Evolutionary conservation across 2,888 invertebrate genomes (phyloP), one percentile per base, ranked within the genome.

Genomic region (Megamerina dolium): DNA sequence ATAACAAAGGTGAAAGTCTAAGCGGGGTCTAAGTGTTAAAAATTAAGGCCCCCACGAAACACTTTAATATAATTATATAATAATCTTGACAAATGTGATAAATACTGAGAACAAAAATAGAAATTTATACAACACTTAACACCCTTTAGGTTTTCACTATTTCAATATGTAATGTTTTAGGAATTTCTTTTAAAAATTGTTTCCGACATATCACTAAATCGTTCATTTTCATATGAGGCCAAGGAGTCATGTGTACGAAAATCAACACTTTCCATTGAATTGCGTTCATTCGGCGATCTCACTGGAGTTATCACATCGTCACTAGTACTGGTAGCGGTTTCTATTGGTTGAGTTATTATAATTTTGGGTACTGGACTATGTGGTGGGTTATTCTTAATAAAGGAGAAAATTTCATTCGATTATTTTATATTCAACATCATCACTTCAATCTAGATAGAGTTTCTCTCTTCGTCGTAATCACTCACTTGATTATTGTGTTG

Each of bases 151-250:
- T n/a, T n/a, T n/a, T n/a, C n/a, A n/a, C n/a, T n/a, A n/a, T n/a
- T n/a, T n/a, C n/a, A n/a, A n/a, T n/a, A n/a, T n/a, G n/a, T n/a
- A n/a, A n/a, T n/a, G n/a, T n/a, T 31, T 31, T 31, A 31, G 3
- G 31, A 14, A 31, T 4, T 31, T 2, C 39, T 50, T 34, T 49
- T 50, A 29, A 51, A 48, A 40, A 54, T 54, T 17, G 40, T 41
- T 32, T 39, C 46, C 2, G 54, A 45, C 37, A 51, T 44, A 45
- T 54, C 54, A 2, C 33, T 31, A 33, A 51, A 54, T 20, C 54
- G 54, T 10, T 46, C 40, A 14, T 46, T 47, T 29, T 54, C 52
- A 34, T 46, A 54, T 17, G 47, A 37, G 37, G 47, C 39, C 17
- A 48, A n/a, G n/a, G n/a, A n/a, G n/a, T n/a, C n/a, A n/a, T n/a